Percentiles rank a stretch among this genome's conserved stretches.
phyloP scores from a whole-genome alignment of 2,888 invertebrate genomes.

The Mesochorus sp. region DNA sequence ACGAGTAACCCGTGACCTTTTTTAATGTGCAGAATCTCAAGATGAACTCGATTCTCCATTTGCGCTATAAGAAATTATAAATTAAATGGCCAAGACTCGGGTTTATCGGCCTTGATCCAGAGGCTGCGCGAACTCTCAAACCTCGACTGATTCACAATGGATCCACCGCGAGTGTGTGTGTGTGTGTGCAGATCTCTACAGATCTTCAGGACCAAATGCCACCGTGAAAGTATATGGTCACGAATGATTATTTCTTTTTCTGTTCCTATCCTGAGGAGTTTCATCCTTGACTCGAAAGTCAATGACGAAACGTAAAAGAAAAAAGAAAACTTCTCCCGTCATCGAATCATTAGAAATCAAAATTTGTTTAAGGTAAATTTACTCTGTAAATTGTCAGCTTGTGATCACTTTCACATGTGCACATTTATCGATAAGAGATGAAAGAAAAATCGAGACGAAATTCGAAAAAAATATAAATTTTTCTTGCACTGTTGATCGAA shows the following conservation, averaged over 20 bases:
- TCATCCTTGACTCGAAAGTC: conserved; percentile 52
- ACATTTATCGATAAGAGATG: conserved; percentile 2
- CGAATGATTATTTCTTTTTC: conserved; percentile 5
- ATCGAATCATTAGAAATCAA: too few relatives aligned
- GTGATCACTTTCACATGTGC: conserved; percentile 29
- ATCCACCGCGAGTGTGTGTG: conserved; percentile 34
- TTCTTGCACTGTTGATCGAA: too few relatives aligned
- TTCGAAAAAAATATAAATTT: neutral
- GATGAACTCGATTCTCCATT: conserved; percentile 57
- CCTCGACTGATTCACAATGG: conserved; percentile 53
- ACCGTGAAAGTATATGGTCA: conserved; percentile 27
- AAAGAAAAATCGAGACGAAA: neutral
- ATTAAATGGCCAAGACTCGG: conserved; percentile 40
- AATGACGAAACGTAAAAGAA: conserved; percentile 15
- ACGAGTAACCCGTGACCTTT: conserved; percentile 41
- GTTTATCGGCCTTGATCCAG: conserved; percentile 59
- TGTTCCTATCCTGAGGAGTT: conserved; percentile 14
- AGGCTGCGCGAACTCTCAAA: conserved; percentile 43
- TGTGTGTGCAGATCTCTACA: neutral
- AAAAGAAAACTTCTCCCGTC: too few relatives aligned
- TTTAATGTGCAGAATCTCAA: conserved; percentile 25
- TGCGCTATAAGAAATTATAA: conserved; percentile 6
- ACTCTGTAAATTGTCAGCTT: conserved; percentile 24
- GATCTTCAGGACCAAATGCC: conserved; percentile 18
- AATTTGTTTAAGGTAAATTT: conserved; percentile 38